Evolutionary conservation across 1,140 invertebrate species (phyloP).

Genomic region (Drosophila ogumai): DNA sequence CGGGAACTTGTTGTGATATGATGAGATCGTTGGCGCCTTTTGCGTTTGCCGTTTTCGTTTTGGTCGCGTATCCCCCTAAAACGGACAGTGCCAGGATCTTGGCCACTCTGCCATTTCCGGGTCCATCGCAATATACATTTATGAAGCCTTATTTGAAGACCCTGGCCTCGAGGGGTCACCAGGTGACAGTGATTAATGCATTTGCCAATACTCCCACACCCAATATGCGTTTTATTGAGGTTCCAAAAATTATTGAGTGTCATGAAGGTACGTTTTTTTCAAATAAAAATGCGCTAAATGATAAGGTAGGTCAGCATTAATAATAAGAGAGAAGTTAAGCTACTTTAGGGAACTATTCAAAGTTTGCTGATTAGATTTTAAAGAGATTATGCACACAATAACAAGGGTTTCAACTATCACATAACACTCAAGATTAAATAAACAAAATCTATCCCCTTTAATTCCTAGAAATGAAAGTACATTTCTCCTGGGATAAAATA

Average conservation of each 20-base stretch:
- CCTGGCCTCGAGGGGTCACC: slow-evolving; percentile 86
- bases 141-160: slow-evolving; percentile 85
- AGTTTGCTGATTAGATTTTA: background rate
- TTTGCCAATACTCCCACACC: slow-evolving; percentile 68
- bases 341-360: background rate
- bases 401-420: too few species aligned
- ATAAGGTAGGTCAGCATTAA: background rate
- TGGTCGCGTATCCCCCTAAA: slow-evolving; percentile 10
- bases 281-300: background rate
- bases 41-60: slow-evolving; percentile 10
- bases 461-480: slow-evolving; percentile 42
- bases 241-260: slow-evolving; percentile 27
- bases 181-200: slow-evolving; percentile 85
- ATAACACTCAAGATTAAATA: too few species aligned
- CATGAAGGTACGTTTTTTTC: slow-evolving; percentile 56
- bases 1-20: background rate
- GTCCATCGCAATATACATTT: slow-evolving; percentile 87
- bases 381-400: too few species aligned
- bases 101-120: slow-evolving; percentile 85
- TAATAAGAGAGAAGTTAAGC: background rate
- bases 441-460: too few species aligned
- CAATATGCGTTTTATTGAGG: slow-evolving; percentile 79
- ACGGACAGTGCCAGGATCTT: slow-evolving; percentile 57
- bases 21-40: slow-evolving; percentile 28
- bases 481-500: slow-evolving; percentile 67